A percentile compares a stretch with the other conserved stretches of the same genome.
Conservation (phyloP, 2,888 invertebrate species). For the Cerastoderma edule region DNA sequence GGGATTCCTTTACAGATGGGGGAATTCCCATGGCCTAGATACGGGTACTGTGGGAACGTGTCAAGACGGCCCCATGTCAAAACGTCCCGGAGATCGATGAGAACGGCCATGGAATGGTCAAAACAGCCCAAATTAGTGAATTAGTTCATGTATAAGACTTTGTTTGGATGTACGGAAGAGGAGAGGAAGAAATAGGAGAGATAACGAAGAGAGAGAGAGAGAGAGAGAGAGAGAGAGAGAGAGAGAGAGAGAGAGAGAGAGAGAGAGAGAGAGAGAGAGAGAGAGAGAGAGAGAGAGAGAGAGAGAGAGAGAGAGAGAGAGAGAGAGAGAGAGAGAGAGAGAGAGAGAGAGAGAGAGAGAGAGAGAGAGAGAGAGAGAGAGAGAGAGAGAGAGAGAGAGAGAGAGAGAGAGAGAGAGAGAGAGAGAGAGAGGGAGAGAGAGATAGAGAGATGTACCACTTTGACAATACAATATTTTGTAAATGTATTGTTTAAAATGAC, state of each 20-base stretch:
- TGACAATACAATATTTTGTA: too few species aligned
- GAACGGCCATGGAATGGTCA: background rate
- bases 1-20: too few species aligned
- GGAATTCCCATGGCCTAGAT: background rate
- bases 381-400: conserved; percentile 41
- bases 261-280: conserved; percentile 38
- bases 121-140: background rate
- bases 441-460: background rate
- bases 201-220: conserved; percentile 30
- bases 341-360: conserved; percentile 33
- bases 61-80: background rate
- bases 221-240: conserved; percentile 34
- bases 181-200: conserved; percentile 3
- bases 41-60: background rate
- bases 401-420: conserved; percentile 43
- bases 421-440: conserved; percentile 32
- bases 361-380: conserved; percentile 36
- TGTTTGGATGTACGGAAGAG: background rate
- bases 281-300: conserved; percentile 33
- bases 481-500: too few species aligned
- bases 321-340: conserved; percentile 27
- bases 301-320: conserved; percentile 28
- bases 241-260: conserved; percentile 42
- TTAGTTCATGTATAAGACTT: background rate
- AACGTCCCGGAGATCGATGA: background rate